Percentiles rank a stretch among this genome's conserved stretches.
Evolutionary conservation across 1,140 invertebrate genomes (phyloP).

Genomic region (Bombus huntii): DNA sequence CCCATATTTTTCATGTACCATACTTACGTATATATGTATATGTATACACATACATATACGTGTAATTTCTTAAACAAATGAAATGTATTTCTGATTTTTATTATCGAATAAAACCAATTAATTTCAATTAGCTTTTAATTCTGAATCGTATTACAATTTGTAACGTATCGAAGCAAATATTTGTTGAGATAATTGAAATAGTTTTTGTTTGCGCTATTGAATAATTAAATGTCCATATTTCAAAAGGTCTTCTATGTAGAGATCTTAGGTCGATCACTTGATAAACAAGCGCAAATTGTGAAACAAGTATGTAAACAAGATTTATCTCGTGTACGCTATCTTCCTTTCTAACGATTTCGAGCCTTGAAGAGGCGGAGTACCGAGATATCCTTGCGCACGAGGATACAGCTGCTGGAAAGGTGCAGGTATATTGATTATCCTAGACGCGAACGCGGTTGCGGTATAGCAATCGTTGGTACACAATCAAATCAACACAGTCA

Average conservation of each 20-base stretch:
- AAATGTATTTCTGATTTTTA: no score
- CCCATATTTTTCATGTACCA: not conserved
- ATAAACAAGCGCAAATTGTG: not conserved
- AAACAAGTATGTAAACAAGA: not conserved
- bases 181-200: not conserved
- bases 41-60: not conserved
- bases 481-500: no score
- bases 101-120: no score
- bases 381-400: slow-evolving; percentile 42
- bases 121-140: not conserved
- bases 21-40: not conserved
- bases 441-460: not conserved
- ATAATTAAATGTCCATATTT: not conserved
- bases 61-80: no score
- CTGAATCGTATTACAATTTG: not conserved
- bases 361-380: slow-evolving; percentile 3
- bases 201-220: not conserved
- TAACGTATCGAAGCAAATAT: no score
- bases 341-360: slow-evolving; percentile 10
- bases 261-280: not conserved
- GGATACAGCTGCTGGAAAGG: slow-evolving; percentile 8
- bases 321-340: not conserved
- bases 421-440: slow-evolving; percentile 47
- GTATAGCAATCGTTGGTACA: not conserved
- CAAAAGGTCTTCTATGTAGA: not conserved